A percentile compares a stretch with the other conserved stretches of the same genome.
Conservation (phyloP, 2,888 invertebrate species). For the Homarus gammarus region DNA sequence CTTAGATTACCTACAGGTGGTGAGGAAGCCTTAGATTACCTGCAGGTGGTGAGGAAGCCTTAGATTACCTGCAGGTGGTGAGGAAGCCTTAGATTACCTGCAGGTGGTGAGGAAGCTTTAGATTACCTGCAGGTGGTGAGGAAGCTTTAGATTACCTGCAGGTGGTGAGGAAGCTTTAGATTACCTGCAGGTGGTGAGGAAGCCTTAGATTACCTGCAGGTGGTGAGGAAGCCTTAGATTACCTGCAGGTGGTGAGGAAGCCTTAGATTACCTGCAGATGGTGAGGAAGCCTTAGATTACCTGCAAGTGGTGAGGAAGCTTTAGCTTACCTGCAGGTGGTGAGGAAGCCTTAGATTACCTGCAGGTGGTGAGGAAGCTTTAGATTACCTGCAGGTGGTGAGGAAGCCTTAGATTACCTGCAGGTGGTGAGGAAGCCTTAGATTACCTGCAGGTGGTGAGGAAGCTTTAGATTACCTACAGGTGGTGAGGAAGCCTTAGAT, state of each 20-base stretch:
- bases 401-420: slow-evolving; percentile 83
- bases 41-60: background rate
- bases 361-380: background rate
- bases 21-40: background rate
- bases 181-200: slow-evolving; percentile 86
- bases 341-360: background rate
- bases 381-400: slow-evolving; percentile 85
- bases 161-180: background rate
- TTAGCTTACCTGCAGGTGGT: too few species aligned
- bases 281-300: slow-evolving; percentile 91
- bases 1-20: too few species aligned
- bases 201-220: slow-evolving; percentile 82
- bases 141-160: background rate
- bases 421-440: too few species aligned
- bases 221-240: too few species aligned
- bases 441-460: background rate
- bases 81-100: slow-evolving; percentile 91
- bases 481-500: slow-evolving; percentile 87
- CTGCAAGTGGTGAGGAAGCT: too few species aligned
- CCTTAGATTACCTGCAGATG: slow-evolving; percentile 82
- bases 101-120: too few species aligned
- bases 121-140: too few species aligned
- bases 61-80: slow-evolving; percentile 84
- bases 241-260: background rate
- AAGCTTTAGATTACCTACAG: slow-evolving; percentile 80